Conservation (phyloP, 2,797 vertebrate genomes). For the Jordanella pulchra region DNA sequence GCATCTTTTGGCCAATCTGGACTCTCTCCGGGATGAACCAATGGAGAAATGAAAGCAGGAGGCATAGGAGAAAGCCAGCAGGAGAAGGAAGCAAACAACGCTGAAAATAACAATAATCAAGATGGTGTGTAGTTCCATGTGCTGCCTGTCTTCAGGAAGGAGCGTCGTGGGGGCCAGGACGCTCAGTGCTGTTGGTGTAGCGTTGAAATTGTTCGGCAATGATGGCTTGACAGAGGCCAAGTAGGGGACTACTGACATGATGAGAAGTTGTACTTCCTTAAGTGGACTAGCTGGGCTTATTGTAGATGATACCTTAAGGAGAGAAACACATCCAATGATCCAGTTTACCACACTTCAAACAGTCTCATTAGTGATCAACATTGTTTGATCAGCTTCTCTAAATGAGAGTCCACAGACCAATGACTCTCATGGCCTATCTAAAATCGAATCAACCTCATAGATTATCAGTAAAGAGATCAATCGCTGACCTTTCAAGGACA, state of each 20-base stretch:
- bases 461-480: slow-evolving; percentile 3
- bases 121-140: slow-evolving; percentile 68
- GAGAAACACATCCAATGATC: neutral
- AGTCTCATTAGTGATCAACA: neutral
- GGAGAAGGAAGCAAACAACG: slow-evolving; percentile 77
- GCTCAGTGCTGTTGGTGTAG: neutral
- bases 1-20: slow-evolving; percentile 13
- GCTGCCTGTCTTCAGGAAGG: slow-evolving; percentile 39
- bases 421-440: neutral
- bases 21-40: slow-evolving; percentile 46
- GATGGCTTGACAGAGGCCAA: slow-evolving; percentile 35
- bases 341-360: neutral
- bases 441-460: neutral
- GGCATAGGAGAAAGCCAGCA: slow-evolving; percentile 74
- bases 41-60: slow-evolving; percentile 79
- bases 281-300: neutral
- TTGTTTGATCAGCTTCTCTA: neutral
- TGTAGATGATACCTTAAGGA: slow-evolving; percentile 5
- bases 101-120: slow-evolving; percentile 74
- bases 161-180: slow-evolving; percentile 21
- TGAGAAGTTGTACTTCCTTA: slow-evolving; percentile 3
- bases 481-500: neutral
- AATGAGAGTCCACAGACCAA: neutral
- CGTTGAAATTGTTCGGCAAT: slow-evolving; percentile 9
- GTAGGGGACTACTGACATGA: slow-evolving; percentile 46